Base-by-base conservation (phyloP, 2,113 vertebrate genomes). In the Malurus cyaneus region DNA sequence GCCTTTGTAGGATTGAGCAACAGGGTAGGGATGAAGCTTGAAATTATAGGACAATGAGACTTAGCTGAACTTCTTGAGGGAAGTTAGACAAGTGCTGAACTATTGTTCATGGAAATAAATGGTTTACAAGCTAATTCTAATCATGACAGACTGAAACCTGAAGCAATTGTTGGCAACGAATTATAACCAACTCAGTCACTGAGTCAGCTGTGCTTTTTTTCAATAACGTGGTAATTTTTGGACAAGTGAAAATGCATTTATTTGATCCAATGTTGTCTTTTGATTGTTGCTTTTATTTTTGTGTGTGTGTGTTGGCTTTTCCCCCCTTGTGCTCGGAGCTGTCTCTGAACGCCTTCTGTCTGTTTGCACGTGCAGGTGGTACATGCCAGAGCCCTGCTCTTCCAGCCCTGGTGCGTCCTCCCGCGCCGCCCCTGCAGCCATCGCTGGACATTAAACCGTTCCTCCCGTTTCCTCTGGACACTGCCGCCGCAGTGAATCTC, bases 361-460 rank as follows among this genome's bases (percentile, higher is more conserved):
- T 96, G 91, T 97, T 86, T 66, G 80, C 47, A 15, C 77, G 3
- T 82, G 6, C 85, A 99, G 99, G 99, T 98, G 99, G 98, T 96
- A 98, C 98, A 79, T 99, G 99, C 98, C 99, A 99, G 96, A 99
- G 98, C 97, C 98, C 98, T 96, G 98, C 99, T 94, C 97, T 99
- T 98, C 99, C 99, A 80, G 97, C 99, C 92, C 98, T 99, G 95
- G 94, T 99, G 93, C 99, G 98, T 73, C 98, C 99, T 93, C 96
- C 99, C 88, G 97, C 99, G 46, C 98, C 99, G 9, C 95, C 98
- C 66, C 36, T 99, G 96, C 99, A 99, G 62, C 98, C 98, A 3
- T 98, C 99, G 16, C 96, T 99, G 98, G 98, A 98, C 94, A 97
- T 99, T 95, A 99, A 99, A 98, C 99, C 98, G 34, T 99, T 99